Conservation (phyloP, 2,113 vertebrate species). For the Nothobranchius furzeri region DNA sequence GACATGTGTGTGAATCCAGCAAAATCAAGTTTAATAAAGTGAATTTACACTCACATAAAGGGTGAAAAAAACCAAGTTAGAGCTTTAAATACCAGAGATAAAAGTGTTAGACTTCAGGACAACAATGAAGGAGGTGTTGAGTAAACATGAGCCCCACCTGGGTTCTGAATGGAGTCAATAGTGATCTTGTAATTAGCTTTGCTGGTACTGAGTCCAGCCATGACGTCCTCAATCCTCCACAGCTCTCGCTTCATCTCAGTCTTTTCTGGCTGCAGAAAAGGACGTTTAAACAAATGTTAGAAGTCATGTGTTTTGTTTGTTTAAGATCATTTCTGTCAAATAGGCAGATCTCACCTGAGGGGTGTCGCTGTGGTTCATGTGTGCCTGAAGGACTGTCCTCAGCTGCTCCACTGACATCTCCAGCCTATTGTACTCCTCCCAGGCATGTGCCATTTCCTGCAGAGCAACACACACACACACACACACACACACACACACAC, state of each 20-base stretch:
- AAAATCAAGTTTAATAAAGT: not conserved
- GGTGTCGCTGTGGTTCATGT: constrained; percentile 83
- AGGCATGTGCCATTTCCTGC: constrained; percentile 92
- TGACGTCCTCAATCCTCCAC: constrained; percentile 97
- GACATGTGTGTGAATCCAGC: not conserved
- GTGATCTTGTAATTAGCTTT: constrained; percentile 91
- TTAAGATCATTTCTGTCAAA: not conserved
- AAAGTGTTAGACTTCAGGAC: no score
- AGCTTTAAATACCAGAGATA: no score
- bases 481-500: not conserved
- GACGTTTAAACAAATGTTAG: constrained; percentile 4
- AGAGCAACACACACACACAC: constrained; percentile 18
- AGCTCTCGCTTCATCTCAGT: constrained; percentile 91
- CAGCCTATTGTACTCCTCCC: constrained; percentile 89
- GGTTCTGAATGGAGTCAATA: constrained; percentile 92
- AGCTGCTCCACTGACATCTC: constrained; percentile 89
- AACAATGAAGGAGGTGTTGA: no score
- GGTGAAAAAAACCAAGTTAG: no score
- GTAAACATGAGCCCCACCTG: constrained; percentile 77
- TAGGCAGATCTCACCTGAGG: constrained; percentile 81
- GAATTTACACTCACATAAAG: no score
- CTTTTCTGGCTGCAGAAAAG: constrained; percentile 79
- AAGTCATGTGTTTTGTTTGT: no score
- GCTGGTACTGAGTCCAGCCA: constrained; percentile 88
- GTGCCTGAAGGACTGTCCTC: constrained; percentile 85